Conservation (phyloP, 2,888 invertebrate species). For the Blomia tropicalis region DNA sequence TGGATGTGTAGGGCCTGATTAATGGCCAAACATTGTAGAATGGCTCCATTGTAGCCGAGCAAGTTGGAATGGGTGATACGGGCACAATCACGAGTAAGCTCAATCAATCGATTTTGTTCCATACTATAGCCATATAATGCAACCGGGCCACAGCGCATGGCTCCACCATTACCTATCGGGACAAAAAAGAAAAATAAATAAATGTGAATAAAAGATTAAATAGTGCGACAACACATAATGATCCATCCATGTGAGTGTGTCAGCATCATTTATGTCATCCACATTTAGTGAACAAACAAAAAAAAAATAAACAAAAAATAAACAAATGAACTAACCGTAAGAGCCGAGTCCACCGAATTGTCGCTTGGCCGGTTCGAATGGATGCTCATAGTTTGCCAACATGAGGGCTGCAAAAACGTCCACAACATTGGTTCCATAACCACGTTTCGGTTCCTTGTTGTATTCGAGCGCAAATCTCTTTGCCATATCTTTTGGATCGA, state of each 20-base stretch:
- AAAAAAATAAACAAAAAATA: not conserved
- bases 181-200: not conserved
- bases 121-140: constrained; percentile 43
- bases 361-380: constrained; percentile 46
- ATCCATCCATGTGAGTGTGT: not conserved
- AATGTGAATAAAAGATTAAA: not conserved
- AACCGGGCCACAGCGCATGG: constrained; percentile 54
- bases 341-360: constrained; percentile 54
- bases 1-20: constrained; percentile 41
- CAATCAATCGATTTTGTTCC: constrained; percentile 41
- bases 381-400: constrained; percentile 42
- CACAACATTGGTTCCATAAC: constrained; percentile 49
- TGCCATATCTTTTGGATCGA: constrained; percentile 29
- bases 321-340: constrained; percentile 38
- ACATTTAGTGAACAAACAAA: too few species aligned
- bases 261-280: too few species aligned
- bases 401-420: constrained; percentile 41
- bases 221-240: not conserved
- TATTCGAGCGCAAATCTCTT: constrained; percentile 47
- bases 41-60: constrained; percentile 37
- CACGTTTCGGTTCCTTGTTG: constrained; percentile 45
- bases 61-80: constrained; percentile 46
- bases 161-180: constrained; percentile 49
- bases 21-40: constrained; percentile 42
- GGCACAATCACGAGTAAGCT: constrained; percentile 35